Evolutionary conservation across 2,113 vertebrate genomes (phyloP), one percentile per base, ranked within the genome.

Genomic region (Phylloscopus trochiloides): DNA sequence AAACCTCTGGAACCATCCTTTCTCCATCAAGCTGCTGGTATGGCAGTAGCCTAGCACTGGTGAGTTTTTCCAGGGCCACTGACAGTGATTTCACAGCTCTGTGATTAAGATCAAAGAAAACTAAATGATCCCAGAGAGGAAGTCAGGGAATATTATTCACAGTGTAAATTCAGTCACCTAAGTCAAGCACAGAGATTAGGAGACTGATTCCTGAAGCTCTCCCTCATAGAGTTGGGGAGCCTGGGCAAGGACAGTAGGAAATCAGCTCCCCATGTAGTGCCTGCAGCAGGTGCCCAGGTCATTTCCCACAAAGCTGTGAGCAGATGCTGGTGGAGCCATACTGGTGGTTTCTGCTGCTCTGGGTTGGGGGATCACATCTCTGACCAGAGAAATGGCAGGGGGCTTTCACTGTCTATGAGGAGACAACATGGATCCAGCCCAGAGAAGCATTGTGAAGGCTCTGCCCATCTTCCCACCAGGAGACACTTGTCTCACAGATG

Each of bases 41-140:
- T 8, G 20, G 72, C 31, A 58, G 83, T 72, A 80, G 55, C 78
- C 48, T 55, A 55, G 36, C 21, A 3, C 21, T 58, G 55, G 42
- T 17, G n/a, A 66, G 42, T 42, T 94, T 72, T 63, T 52, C 54
- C 62, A 47, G 51, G 26, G 86, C n/a, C 76, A 54, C 76, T 43
- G 34, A 82, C 45, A 45, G 71, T 2, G 3, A 75, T 82, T 95
- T 96, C 77, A 47, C 48, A 50, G 55, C 40, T 78, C 24, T 86
- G 17, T 94, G 88, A 96, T 95, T 94, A 90, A 96, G 85, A 89
- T 80, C 66, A 94, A 91, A 92, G 94, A 97, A 94, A 96, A 58
- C 11, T 8, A 59, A 78, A 63, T 63, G 15, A 77, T 88, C 42
- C 79, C 58, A 40, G 58, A 62, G 18, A 67, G 32, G 36, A 84